Evolutionary conservation across 2,888 invertebrate species (phyloP).

Genomic region (Chloroclystis v-ata): DNA sequence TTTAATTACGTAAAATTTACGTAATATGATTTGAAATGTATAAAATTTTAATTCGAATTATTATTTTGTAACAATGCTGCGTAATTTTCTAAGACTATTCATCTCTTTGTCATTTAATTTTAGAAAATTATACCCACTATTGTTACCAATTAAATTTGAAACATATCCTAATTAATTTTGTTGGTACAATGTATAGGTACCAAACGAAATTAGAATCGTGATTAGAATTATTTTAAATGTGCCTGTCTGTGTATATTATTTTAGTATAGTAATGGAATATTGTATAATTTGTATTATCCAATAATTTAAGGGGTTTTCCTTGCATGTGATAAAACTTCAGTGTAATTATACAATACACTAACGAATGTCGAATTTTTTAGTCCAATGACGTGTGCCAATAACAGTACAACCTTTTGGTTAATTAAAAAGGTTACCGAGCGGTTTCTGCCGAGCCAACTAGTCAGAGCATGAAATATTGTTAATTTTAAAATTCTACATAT

Average conservation of each 20-base stretch:
- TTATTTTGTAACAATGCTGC: not conserved
- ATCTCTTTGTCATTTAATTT: not conserved
- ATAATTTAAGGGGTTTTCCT: not conserved
- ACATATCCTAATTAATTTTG: not conserved
- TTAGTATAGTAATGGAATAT: constrained; percentile 1
- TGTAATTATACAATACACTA: not conserved
- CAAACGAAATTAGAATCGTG: not conserved
- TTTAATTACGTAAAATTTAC: constrained; percentile 11
- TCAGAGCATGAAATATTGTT: constrained; percentile 32
- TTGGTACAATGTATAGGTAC: not conserved
- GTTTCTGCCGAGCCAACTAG: constrained; percentile 46
- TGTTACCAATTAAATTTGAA: not conserved
- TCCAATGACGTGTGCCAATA: constrained; percentile 41
- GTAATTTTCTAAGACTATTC: not conserved
- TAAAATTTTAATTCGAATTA: not conserved
- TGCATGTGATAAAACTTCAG: constrained; percentile 1
- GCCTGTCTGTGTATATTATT: constrained; percentile 8
- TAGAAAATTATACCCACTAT: not conserved
- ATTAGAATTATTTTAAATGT: constrained; percentile 4
- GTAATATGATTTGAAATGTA: constrained; percentile 2
- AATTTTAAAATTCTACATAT: not conserved
- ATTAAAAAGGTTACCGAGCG: constrained; percentile 37
- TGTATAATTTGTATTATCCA: not conserved
- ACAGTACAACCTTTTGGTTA: constrained; percentile 32
- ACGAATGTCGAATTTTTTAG: constrained; percentile 2